Base-by-base conservation (phyloP, 53 echinoderm and acorn worm species). In the Patiria pectinifera region DNA sequence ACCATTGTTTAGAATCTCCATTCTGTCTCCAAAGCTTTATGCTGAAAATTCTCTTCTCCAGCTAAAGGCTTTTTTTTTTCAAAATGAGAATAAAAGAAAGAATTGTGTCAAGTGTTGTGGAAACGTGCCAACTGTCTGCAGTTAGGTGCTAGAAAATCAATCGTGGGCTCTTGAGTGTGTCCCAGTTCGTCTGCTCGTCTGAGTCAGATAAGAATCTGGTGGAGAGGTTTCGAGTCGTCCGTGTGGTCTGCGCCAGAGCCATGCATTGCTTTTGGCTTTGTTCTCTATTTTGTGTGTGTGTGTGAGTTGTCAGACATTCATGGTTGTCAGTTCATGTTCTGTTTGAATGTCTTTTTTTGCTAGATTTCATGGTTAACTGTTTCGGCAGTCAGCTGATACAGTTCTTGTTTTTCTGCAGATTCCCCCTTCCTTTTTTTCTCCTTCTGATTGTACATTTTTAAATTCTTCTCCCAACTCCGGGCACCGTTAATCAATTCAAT, bases 41-140 rank as follows among this genome's bases (percentile, higher is more conserved):
- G 15, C 74, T 10, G 24, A 23, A 4, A 35, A 61, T 6, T 83
- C 7, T 84, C n/a, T 85, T 6, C 45, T 69, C 46, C 45, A 10
- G 26, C 12, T 19, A 16, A 15, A 45, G 59, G n/a, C 43, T 6
- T 22, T 12, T 21, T 48, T 86, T 86, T 48, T 25, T 24, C 48
- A 24, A 74, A 59, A 58, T 59, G 76, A 75, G 59, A 86, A 85
- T 16, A n/a, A 66, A 85, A 26, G 49, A 66, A 85, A 26, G 74
- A 74, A 87, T 59, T 53, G 87, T 76, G 60, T 87, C 76, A 26
- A 43, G 87, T 87, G 59, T 11, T 22, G 76, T 25, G 77, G 22
- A 86, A 86, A 72, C 60, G 58, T 74, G 86, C 86, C 86, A 86
- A 53, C 21, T 71, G 58, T 86, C 58, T 71, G 72, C 47, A 66